Percentiles rank a stretch among this genome's conserved stretches.
Conservation (phyloP, 37 sponge, comb jelly and placozoan genomes). For the Tethya wilhelma region DNA sequence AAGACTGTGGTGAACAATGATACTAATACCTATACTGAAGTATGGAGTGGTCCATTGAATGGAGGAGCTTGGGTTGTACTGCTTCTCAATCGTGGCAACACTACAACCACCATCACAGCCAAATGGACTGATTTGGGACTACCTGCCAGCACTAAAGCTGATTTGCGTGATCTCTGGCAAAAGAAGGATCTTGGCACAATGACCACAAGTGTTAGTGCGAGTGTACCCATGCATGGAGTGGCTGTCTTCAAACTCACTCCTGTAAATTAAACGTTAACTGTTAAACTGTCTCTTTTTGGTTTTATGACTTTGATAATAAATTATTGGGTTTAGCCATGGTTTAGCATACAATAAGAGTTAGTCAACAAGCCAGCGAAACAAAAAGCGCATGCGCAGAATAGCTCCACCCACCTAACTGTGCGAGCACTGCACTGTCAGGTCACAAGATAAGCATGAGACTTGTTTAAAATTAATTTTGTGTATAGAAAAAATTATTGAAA, state of each 20-base stretch:
- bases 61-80: conserved; percentile 53
- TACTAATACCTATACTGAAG: conserved; percentile 22
- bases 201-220: conserved; percentile 38
- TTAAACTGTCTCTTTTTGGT: too few species aligned
- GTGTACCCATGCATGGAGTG: conserved; percentile 73
- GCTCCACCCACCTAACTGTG: too few species aligned
- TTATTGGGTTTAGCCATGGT: too few species aligned
- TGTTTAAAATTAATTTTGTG: too few species aligned
- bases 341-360: too few species aligned
- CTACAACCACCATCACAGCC: conserved; percentile 33
- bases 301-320: too few species aligned
- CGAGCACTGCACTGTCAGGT: too few species aligned
- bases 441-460: too few species aligned
- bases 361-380: too few species aligned
- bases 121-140: conserved; percentile 51
- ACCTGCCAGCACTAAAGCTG: not conserved
- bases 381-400: too few species aligned
- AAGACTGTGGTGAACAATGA: conserved; percentile 25
- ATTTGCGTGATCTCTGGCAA: conserved; percentile 77
- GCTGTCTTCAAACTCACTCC: conserved; percentile 65
- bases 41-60: conserved; percentile 75
- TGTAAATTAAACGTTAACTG: not conserved
- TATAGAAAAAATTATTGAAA: too few species aligned
- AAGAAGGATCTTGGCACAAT: conserved; percentile 60
- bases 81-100: conserved; percentile 57